These are phyloP conservation scores for Epinotia brunnichana DNA, from an alignment of 2,888 invertebrate genomes.

Conservation along the genomic window DNA sequence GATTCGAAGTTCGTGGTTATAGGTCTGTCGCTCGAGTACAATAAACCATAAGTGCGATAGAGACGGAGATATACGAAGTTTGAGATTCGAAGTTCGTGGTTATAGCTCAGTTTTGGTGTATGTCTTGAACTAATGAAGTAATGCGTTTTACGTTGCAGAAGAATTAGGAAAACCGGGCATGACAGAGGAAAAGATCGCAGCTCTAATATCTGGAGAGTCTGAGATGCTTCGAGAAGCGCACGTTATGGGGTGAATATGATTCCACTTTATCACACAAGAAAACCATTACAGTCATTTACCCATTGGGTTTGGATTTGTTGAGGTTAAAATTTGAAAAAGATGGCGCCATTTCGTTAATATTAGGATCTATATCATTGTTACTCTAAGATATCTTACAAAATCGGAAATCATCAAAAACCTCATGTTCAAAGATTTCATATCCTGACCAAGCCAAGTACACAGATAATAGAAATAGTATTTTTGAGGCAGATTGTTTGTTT, in stretches of 20 bases:
- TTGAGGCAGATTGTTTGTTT: not conserved
- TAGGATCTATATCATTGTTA: not conserved
- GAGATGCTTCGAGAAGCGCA: slow-evolving; percentile 87
- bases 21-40: too few species aligned
- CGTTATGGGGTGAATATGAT: slow-evolving; percentile 83
- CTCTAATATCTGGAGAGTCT: slow-evolving; percentile 86
- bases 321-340: too few species aligned
- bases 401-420: too few species aligned
- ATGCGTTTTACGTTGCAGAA: slow-evolving; percentile 56
- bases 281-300: not conserved
- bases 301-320: too few species aligned
- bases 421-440: too few species aligned
- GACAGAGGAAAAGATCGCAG: slow-evolving; percentile 87
- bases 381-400: too few species aligned
- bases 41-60: too few species aligned
- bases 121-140: not conserved
- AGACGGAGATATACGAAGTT: too few species aligned
- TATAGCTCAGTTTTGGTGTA: too few species aligned
- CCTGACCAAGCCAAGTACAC: too few species aligned
- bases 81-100: too few species aligned
- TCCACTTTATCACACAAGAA: not conserved
- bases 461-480: not conserved
- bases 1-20: too few species aligned
- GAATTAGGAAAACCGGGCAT: slow-evolving; percentile 74
- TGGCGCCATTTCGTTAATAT: not conserved